Evolutionary conservation across 2,888 invertebrate species (phyloP).

Genomic region (Eurytoma californica): DNA sequence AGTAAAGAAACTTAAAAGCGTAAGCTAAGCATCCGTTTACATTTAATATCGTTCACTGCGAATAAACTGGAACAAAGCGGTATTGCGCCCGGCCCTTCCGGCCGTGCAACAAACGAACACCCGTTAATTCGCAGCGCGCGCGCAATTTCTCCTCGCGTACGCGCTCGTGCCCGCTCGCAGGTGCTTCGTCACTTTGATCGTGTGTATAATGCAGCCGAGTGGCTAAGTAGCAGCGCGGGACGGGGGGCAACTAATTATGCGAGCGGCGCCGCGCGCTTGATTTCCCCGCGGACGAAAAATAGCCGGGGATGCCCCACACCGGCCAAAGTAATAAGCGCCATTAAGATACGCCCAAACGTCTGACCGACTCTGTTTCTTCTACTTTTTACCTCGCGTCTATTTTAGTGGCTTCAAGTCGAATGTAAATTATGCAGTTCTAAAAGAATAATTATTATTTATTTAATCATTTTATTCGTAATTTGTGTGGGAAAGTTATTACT

Average conservation of each 20-base stretch:
- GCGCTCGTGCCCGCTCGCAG: constrained; percentile 59
- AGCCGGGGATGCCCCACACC: constrained; percentile 62
- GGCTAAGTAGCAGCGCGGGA: constrained; percentile 69
- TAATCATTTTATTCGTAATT: too few species aligned
- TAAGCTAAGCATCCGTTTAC: too few species aligned
- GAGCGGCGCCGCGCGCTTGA: constrained; percentile 72
- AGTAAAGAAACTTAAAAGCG: too few species aligned
- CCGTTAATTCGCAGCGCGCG: not conserved
- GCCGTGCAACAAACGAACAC: too few species aligned
- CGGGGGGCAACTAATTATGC: constrained; percentile 71
- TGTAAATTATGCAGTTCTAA: too few species aligned
- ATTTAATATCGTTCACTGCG: too few species aligned
- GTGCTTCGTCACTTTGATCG: constrained; percentile 72
- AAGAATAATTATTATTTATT: too few species aligned
- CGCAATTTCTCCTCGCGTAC: not conserved
- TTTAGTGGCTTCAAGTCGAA: too few species aligned
- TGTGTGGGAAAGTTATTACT: too few species aligned
- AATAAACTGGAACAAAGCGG: too few species aligned
- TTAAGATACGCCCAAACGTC: constrained; percentile 63
- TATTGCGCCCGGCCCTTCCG: too few species aligned
- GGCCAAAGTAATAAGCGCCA: constrained; percentile 73
- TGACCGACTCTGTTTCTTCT: not conserved
- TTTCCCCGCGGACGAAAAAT: constrained; percentile 74
- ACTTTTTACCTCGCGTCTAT: too few species aligned
- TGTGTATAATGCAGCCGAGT: constrained; percentile 67